Conservation (phyloP, 2,113 vertebrate species). For the Tretioscincus oriximinensis region DNA sequence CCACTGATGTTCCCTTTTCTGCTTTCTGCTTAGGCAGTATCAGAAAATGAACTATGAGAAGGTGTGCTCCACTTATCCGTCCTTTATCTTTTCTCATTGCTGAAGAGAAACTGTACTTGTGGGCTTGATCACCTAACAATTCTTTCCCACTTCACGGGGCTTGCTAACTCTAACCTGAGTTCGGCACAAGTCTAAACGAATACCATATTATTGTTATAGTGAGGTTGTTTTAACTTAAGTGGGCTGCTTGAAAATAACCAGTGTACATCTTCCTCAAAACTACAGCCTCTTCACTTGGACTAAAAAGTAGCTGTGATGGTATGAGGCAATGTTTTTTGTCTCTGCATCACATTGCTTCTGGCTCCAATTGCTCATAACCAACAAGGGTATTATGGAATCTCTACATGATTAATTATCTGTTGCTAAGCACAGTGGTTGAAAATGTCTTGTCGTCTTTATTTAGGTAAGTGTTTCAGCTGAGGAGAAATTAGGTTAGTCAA, state of each 20-base stretch:
- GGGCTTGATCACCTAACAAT: too few relatives aligned
- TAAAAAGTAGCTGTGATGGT: conserved; percentile 52
- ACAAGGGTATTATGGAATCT: neutral
- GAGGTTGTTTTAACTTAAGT: neutral
- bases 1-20: too few relatives aligned
- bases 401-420: neutral
- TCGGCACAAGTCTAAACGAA: neutral
- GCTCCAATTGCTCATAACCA: neutral
- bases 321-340: conserved; percentile 24
- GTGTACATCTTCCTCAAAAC: conserved; percentile 47
- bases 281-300: conserved; percentile 53
- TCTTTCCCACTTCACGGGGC: too few relatives aligned
- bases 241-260: conserved; percentile 32
- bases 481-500: neutral
- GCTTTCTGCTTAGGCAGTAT: too few relatives aligned
- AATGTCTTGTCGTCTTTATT: neutral
- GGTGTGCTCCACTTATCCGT: too few relatives aligned
- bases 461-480: neutral
- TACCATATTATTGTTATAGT: neutral
- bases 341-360: neutral
- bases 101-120: too few relatives aligned
- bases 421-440: neutral
- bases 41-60: too few relatives aligned
- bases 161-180: too few relatives aligned
- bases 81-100: too few relatives aligned